phyloP scores from a whole-genome alignment of 2,797 vertebrate species.

The Sparus aurata region DNA sequence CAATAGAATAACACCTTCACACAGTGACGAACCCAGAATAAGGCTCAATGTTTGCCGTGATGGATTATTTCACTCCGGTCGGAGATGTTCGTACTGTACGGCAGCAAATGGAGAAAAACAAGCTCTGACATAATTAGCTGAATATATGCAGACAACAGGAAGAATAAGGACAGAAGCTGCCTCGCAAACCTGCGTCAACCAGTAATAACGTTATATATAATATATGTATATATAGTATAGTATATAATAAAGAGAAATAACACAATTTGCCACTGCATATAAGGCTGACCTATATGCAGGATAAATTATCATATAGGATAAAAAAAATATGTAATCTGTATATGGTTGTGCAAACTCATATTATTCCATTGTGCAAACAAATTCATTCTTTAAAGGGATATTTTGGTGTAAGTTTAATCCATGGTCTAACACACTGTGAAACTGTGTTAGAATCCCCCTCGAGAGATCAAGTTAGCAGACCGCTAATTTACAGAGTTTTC shows the following conservation, averaged over 20 bases:
- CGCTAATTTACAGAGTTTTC: no score
- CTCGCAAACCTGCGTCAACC: neutral
- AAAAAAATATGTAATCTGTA: neutral
- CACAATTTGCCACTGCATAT: neutral
- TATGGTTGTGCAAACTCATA: neutral
- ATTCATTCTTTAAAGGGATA: slow-evolving; percentile 5
- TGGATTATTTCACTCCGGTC: slow-evolving; percentile 33
- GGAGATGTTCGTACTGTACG: slow-evolving; percentile 32
- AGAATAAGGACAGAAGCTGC: slow-evolving; percentile 16
- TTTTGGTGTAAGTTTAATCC: no score
- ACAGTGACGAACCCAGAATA: slow-evolving; percentile 43
- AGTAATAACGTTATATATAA: neutral
- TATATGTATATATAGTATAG: no score
- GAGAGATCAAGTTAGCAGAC: no score
- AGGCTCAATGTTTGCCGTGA: slow-evolving; percentile 32
- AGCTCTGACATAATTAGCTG: slow-evolving; percentile 18
- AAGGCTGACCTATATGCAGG: neutral
- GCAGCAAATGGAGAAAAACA: slow-evolving; percentile 36
- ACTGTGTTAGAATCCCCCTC: no score
- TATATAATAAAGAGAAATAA: neutral
- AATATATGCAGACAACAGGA: slow-evolving; percentile 15
- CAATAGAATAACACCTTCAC: slow-evolving; percentile 33
- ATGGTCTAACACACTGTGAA: no score
- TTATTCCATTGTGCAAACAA: neutral
- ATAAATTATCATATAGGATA: neutral